Evolutionary conservation across 2,113 vertebrate species (phyloP).

Genomic region (Lycaon pictus): DNA sequence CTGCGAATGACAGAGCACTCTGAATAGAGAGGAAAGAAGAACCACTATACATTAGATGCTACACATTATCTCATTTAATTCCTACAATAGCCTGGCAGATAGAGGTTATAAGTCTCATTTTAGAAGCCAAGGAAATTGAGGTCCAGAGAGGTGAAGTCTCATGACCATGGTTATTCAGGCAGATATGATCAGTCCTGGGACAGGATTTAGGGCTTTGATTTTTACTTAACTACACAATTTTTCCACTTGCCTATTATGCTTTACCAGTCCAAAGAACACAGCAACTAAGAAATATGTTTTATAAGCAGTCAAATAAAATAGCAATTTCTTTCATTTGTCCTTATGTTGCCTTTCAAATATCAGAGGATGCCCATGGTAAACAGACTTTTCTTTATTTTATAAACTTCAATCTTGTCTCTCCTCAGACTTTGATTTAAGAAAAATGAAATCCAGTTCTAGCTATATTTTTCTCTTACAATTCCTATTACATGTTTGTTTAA

Average conservation of each 20-base stretch:
- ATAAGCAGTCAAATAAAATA: slow-evolving; percentile 23
- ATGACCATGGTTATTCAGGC: not conserved
- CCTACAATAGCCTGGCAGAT: not conserved
- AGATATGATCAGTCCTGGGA: not conserved
- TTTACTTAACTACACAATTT: slow-evolving; percentile 24
- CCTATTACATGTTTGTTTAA: slow-evolving; percentile 64
- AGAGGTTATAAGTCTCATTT: slow-evolving; percentile 9
- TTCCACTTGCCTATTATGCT: not conserved
- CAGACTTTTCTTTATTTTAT: slow-evolving; percentile 44
- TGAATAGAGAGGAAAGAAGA: slow-evolving; percentile 1
- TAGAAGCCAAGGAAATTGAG: slow-evolving; percentile 30
- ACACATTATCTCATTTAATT: not conserved
- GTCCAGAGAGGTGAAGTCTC: slow-evolving; percentile 12
- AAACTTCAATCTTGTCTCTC: slow-evolving; percentile 60
- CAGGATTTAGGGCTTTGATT: not conserved
- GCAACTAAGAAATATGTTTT: slow-evolving; percentile 49
- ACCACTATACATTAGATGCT: not conserved
- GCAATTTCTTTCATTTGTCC: slow-evolving; percentile 39
- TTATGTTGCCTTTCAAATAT: slow-evolving; percentile 55
- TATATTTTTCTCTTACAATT: slow-evolving; percentile 51
- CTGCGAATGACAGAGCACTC: not conserved
- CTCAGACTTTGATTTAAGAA: not conserved
- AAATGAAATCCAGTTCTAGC: slow-evolving; percentile 34
- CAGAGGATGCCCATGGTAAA: not conserved
- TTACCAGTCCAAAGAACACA: slow-evolving; percentile 29